These are phyloP conservation scores for Drosophila gaucha DNA, from an alignment of 2,888 invertebrate genomes.

Conservation along the genomic window DNA sequence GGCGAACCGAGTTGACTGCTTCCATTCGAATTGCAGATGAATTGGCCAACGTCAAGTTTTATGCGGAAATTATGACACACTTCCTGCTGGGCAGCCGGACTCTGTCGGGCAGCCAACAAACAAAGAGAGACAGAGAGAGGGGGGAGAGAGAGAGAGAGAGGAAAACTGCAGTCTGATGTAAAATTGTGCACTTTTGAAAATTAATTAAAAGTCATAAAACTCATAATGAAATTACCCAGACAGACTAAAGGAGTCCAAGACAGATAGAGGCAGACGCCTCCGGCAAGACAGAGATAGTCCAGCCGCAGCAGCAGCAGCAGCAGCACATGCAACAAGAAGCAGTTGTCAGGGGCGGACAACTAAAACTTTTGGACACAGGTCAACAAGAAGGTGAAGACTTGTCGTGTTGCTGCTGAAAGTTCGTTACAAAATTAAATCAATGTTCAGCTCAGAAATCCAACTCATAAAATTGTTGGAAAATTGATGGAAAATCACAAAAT, in stretches of 20 bases:
- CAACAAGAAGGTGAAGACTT: constrained; percentile 32
- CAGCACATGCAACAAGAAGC: constrained; percentile 17
- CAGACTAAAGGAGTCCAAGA: constrained; percentile 14
- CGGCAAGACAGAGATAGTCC: not conserved
- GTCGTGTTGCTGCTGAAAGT: constrained; percentile 23
- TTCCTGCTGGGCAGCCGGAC: constrained; percentile 51
- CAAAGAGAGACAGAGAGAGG: not conserved
- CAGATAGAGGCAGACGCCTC: constrained; percentile 5
- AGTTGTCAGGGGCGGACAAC: constrained; percentile 2
- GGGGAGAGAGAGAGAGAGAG: not conserved
- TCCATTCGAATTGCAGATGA: constrained; percentile 69
- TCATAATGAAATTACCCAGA: constrained; percentile 71
- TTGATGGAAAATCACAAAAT: constrained; percentile 13
- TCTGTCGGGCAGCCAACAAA: constrained; percentile 17
- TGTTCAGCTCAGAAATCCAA: constrained; percentile 27
- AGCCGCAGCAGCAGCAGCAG: not conserved
- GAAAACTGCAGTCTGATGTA: constrained; percentile 47
- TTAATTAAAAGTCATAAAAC: constrained; percentile 78
- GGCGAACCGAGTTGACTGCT: constrained; percentile 21
- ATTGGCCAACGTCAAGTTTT: constrained; percentile 67
- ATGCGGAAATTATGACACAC: constrained; percentile 71
- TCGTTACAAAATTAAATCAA: constrained; percentile 60
- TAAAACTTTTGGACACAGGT: constrained; percentile 20
- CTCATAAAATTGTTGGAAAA: constrained; percentile 24
- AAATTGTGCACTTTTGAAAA: constrained; percentile 74